Percentiles rank a stretch among this genome's conserved stretches.
Evolutionary conservation across 2,113 vertebrate genomes (phyloP).

Genomic region (Anhinga rufa): DNA sequence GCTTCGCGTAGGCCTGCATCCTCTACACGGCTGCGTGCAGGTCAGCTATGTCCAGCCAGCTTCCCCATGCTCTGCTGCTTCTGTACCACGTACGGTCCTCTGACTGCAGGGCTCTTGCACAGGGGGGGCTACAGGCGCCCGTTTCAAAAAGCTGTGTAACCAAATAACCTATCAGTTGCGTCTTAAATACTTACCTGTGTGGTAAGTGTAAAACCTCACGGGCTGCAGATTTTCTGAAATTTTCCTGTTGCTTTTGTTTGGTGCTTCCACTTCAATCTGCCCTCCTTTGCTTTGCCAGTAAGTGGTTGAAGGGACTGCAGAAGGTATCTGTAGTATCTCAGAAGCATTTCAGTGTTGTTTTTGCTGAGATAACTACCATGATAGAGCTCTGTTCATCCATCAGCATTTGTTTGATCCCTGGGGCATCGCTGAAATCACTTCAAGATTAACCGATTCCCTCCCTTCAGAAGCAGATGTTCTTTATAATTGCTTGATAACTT

Average conservation of each 20-base stretch:
- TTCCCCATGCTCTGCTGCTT: background rate
- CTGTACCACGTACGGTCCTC: too few species aligned
- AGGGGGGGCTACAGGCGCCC: background rate
- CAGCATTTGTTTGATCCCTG: background rate
- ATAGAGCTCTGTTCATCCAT: background rate
- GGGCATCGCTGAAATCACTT: background rate
- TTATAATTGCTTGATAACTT: background rate
- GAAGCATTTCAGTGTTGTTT: background rate
- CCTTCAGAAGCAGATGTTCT: background rate
- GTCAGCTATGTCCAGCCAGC: background rate
- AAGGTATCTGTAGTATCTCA: background rate
- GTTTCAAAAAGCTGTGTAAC: background rate
- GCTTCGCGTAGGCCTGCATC: background rate
- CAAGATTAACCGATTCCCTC: background rate
- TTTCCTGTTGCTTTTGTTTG: background rate
- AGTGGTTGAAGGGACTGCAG: background rate
- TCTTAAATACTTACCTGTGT: background rate
- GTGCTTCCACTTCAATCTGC: background rate
- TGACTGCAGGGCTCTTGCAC: background rate
- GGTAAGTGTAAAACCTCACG: background rate
- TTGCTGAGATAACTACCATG: background rate
- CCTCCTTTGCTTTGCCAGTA: background rate
- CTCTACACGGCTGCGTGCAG: background rate
- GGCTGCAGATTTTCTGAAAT: background rate
- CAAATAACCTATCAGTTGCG: background rate